These are phyloP conservation scores for Anguilla rostrata DNA, from an alignment of 2,113 vertebrate genomes.

Conservation along the genomic window DNA sequence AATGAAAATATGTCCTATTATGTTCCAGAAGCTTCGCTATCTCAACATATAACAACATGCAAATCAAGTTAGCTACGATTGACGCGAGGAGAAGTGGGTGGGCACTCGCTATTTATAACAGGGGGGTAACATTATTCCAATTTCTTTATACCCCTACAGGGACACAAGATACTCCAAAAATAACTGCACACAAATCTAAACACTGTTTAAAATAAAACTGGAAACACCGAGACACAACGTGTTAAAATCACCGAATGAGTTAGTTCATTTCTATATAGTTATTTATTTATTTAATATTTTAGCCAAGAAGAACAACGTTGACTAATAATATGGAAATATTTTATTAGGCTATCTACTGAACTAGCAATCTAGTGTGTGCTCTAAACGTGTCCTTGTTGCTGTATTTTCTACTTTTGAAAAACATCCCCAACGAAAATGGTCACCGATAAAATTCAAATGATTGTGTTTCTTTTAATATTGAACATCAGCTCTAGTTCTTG, in stretches of 20 bases:
- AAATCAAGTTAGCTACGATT: slow-evolving; percentile 27
- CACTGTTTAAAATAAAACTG: background rate
- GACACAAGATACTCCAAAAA: slow-evolving; percentile 31
- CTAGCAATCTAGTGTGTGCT: background rate
- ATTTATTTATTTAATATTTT: background rate
- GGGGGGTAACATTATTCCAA: slow-evolving; percentile 43
- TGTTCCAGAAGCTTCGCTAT: background rate
- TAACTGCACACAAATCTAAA: slow-evolving; percentile 33
- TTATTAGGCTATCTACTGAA: background rate
- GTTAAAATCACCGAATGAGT: background rate
- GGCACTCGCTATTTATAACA: slow-evolving; percentile 50
- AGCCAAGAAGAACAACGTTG: background rate
- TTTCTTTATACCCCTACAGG: slow-evolving; percentile 18
- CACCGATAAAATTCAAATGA: background rate
- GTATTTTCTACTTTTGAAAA: background rate
- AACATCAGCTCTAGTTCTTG: background rate
- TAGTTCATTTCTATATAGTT: background rate
- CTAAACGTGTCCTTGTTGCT: background rate
- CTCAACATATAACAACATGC: slow-evolving; percentile 8
- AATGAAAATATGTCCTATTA: background rate
- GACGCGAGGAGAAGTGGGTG: slow-evolving; percentile 37
- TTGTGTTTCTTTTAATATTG: background rate
- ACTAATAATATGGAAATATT: background rate
- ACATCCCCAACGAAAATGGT: background rate
- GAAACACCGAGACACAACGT: background rate